Conservation (phyloP, 2,797 vertebrate genomes). For the Anas georgica region DNA sequence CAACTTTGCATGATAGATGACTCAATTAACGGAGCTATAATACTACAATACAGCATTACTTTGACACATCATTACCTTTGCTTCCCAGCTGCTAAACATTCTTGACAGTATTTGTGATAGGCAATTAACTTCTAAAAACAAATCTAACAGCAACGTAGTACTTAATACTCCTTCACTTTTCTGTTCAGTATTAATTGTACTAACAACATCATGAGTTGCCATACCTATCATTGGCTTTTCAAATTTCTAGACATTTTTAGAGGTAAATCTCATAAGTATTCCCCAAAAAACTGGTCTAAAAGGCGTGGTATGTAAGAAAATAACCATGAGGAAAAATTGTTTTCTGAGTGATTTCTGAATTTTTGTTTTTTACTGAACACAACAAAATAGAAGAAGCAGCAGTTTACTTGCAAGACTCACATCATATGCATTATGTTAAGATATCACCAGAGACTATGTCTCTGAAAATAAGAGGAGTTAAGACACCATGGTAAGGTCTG, state of each 20-base stretch:
- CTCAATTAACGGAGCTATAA: neutral
- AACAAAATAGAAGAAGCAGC: neutral
- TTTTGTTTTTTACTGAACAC: neutral
- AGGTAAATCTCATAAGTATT: neutral
- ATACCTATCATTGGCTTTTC: neutral
- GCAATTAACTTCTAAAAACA: neutral
- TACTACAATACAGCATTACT: neutral
- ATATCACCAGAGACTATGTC: neutral
- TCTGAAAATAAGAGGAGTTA: neutral
- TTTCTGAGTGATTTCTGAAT: neutral
- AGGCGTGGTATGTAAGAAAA: neutral
- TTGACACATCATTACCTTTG: neutral
- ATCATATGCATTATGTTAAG: neutral
- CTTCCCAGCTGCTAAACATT: neutral
- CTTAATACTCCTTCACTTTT: neutral
- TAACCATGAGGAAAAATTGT: neutral
- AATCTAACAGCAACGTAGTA: neutral
- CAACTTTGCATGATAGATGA: neutral
- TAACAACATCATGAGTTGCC: neutral
- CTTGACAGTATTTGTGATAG: neutral
- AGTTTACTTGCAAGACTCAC: neutral
- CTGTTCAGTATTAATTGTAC: neutral
- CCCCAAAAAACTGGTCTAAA: neutral
- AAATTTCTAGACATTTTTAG: neutral
- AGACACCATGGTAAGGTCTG: neutral